phyloP scores from a whole-genome alignment of 30 jellyfish, hydroid and myxozoan genomes.

The Rhopilema esculentum region DNA sequence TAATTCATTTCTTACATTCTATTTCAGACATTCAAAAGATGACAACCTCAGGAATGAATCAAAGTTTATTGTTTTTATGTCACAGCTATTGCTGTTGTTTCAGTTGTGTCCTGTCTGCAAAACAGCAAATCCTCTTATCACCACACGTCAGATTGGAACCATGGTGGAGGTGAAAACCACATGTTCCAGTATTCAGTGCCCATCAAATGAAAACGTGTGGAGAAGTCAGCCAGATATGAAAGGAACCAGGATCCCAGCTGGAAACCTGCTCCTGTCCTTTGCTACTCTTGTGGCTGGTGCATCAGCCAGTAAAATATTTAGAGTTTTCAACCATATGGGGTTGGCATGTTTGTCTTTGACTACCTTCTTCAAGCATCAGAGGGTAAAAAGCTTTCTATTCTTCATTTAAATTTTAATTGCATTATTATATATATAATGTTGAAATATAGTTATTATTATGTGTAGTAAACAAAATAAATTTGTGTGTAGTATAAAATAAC shows the following conservation, averaged over 20 bases:
- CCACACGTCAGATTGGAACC: slow-evolving; percentile 15
- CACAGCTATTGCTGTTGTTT: slow-evolving; percentile 41
- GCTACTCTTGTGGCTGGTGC: slow-evolving; percentile 45
- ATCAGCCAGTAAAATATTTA: slow-evolving; percentile 31
- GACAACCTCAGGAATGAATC: not conserved
- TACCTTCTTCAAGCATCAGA: slow-evolving; percentile 50
- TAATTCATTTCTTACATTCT: not conserved
- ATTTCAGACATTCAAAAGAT: not conserved
- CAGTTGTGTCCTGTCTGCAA: slow-evolving; percentile 47
- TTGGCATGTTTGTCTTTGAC: slow-evolving; percentile 26
- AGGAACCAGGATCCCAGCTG: slow-evolving; percentile 62
- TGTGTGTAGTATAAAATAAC: not conserved
- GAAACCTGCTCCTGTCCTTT: slow-evolving; percentile 49
- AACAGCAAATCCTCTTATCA: slow-evolving; percentile 15
- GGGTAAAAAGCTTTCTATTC: slow-evolving; percentile 37
- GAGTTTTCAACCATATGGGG: slow-evolving; percentile 28
- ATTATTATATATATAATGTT: not conserved
- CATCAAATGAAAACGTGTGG: slow-evolving; percentile 30
- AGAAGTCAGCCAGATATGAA: slow-evolving; percentile 44
- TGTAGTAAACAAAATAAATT: not conserved
- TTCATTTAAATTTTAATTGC: not conserved
- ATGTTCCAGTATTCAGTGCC: slow-evolving; percentile 24
- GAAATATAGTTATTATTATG: not conserved
- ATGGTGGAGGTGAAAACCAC: slow-evolving; percentile 35
- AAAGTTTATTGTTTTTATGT: slow-evolving; percentile 43